phyloP scores from a whole-genome alignment of 2,888 invertebrate genomes.

The Oithona nana region DNA sequence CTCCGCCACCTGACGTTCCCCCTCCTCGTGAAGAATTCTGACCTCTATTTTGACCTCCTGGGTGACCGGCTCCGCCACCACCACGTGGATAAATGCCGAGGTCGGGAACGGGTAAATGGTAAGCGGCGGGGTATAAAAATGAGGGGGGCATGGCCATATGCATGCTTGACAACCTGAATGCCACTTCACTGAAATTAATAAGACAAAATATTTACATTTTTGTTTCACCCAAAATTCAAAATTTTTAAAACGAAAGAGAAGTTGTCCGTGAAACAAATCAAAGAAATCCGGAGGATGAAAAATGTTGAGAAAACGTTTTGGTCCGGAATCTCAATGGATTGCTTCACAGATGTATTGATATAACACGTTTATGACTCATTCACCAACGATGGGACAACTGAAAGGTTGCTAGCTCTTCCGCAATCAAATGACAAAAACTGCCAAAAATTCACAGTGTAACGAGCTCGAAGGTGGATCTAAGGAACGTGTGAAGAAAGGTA shows the following conservation, averaged over 20 bases:
- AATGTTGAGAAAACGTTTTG: no score
- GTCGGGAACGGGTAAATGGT: background rate
- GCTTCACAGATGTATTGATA: background rate
- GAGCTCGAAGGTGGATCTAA: background rate
- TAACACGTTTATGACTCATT: background rate
- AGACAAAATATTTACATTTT: background rate
- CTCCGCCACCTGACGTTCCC: background rate
- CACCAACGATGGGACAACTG: background rate
- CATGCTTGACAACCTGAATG: background rate
- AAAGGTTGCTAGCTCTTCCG: background rate
- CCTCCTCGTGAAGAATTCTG: no score
- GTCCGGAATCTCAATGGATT: no score
- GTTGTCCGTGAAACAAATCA: no score
- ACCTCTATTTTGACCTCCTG: background rate
- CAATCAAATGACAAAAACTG: background rate
- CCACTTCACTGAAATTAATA: background rate
- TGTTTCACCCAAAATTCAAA: no score
- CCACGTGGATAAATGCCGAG: background rate
- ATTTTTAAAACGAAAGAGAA: no score
- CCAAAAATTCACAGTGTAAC: background rate
- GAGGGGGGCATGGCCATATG: constrained; percentile 7
- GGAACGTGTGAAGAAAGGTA: background rate
- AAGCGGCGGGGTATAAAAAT: background rate
- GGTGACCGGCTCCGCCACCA: background rate
- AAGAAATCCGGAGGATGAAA: no score